Percentiles rank a stretch among this genome's conserved stretches.
Conservation (phyloP, 2,888 invertebrate species). For the Rhabditoides inermis region DNA sequence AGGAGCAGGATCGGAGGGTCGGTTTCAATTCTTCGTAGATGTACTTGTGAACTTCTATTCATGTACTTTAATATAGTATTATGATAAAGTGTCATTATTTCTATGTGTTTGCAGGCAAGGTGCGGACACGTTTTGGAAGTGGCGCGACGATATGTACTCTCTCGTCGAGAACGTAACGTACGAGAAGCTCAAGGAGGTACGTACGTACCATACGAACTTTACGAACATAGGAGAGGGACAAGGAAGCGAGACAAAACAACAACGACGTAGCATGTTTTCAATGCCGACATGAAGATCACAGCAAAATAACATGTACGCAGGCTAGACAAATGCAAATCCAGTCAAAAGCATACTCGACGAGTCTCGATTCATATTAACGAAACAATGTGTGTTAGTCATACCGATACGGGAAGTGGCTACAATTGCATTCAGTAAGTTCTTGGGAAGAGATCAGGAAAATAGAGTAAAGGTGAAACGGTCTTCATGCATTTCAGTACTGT, state of each 20-base stretch:
- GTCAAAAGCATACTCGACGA: neutral
- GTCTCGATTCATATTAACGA: too few relatives aligned
- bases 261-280: too few relatives aligned
- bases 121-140: conserved; percentile 48
- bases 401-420: too few relatives aligned
- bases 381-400: too few relatives aligned
- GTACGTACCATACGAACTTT: too few relatives aligned
- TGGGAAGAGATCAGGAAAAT: neutral
- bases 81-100: too few relatives aligned
- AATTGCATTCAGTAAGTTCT: too few relatives aligned
- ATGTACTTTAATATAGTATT: too few relatives aligned
- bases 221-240: too few relatives aligned
- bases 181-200: conserved; percentile 35
- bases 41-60: too few relatives aligned
- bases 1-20: conserved; percentile 35
- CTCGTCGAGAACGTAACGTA: conserved; percentile 39
- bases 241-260: too few relatives aligned
- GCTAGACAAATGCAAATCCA: neutral
- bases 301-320: neutral
- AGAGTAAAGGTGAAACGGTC: neutral
- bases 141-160: conserved; percentile 49
- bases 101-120: neutral
- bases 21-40: too few relatives aligned
- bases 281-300: neutral
- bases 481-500: conserved; percentile 35